Evolutionary conservation across 1,140 invertebrate genomes (phyloP).

Genomic region (Frieseomelitta varia): DNA sequence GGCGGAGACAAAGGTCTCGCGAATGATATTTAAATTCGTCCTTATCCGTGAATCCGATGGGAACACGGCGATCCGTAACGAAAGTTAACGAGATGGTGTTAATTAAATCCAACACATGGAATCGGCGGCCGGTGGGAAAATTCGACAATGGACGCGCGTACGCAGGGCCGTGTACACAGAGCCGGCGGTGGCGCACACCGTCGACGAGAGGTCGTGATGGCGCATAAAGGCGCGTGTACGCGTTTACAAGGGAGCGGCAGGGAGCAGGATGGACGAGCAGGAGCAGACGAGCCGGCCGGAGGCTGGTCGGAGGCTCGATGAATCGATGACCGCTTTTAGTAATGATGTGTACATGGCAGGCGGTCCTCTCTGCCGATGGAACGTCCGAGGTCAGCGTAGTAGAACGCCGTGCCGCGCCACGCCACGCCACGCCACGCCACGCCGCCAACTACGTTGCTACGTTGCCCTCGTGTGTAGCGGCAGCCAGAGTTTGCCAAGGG

Average conservation of each 20-base stretch:
- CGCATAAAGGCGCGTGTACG: conserved; percentile 27
- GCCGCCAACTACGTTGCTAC: conserved; percentile 15
- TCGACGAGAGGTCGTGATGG: conserved; percentile 6
- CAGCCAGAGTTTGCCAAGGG: conserved; percentile 72
- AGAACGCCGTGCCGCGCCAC: conserved; percentile 43
- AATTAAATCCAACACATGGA: conserved; percentile 64
- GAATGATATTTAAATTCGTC: conserved; percentile 58
- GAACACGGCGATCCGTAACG: conserved; percentile 48
- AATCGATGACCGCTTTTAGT: conserved; percentile 73
- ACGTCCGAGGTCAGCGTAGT: conserved; percentile 58
- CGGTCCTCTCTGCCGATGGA: conserved; percentile 61
- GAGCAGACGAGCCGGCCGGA: conserved; percentile 47
- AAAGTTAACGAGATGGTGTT: conserved; percentile 70
- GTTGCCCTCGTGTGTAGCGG: conserved; percentile 71
- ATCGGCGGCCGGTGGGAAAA: conserved; percentile 59
- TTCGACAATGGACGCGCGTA: conserved; percentile 59
- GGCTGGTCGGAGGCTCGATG: conserved; percentile 51
- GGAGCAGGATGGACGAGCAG: conserved; percentile 41
- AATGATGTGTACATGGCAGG: conserved; percentile 71
- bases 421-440: background rate
- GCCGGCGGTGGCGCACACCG: background rate
- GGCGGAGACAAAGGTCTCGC: conserved; percentile 20
- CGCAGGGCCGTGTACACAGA: background rate
- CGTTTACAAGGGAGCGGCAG: conserved; percentile 37
- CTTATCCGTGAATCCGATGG: conserved; percentile 48